These are phyloP conservation scores for Sinocyclocheilus anshuiensis DNA, from an alignment of 2,113 vertebrate species.

Conservation along the genomic window DNA sequence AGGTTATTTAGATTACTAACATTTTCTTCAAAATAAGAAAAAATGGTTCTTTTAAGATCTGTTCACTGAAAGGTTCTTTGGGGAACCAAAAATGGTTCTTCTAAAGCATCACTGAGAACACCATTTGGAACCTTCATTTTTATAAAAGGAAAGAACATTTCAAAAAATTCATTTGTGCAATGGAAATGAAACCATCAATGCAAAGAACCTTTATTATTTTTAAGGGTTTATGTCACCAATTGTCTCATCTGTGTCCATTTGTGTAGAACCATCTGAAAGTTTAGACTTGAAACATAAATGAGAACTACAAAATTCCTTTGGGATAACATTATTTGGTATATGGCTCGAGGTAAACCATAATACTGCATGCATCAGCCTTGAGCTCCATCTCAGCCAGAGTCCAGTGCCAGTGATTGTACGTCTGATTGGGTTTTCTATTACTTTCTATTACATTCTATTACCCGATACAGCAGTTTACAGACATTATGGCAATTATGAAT, in stretches of 20 bases:
- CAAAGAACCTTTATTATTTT: background rate
- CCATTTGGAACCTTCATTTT: too few species aligned
- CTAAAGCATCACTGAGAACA: too few species aligned
- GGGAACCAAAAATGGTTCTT: too few species aligned
- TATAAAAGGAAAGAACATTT: too few species aligned
- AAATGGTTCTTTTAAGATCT: too few species aligned
- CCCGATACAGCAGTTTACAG: constrained; percentile 45
- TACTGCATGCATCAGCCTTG: background rate
- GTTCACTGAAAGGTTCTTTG: too few species aligned
- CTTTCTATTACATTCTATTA: constrained; percentile 31
- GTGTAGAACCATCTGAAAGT: background rate
- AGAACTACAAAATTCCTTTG: background rate
- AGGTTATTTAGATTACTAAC: too few species aligned
- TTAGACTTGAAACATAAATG: background rate
- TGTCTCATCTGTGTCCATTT: background rate
- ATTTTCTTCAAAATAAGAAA: too few species aligned
- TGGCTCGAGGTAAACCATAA: background rate
- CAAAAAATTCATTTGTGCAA: too few species aligned
- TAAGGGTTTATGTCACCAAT: background rate
- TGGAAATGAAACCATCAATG: background rate
- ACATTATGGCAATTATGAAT: constrained; percentile 53
- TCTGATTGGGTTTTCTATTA: constrained; percentile 47
- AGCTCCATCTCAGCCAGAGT: constrained; percentile 20
- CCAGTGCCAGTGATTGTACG: constrained; percentile 10
- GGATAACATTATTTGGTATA: background rate